phyloP scores from a whole-genome alignment of 1,140 invertebrate species.

The Halesus radiatus region DNA sequence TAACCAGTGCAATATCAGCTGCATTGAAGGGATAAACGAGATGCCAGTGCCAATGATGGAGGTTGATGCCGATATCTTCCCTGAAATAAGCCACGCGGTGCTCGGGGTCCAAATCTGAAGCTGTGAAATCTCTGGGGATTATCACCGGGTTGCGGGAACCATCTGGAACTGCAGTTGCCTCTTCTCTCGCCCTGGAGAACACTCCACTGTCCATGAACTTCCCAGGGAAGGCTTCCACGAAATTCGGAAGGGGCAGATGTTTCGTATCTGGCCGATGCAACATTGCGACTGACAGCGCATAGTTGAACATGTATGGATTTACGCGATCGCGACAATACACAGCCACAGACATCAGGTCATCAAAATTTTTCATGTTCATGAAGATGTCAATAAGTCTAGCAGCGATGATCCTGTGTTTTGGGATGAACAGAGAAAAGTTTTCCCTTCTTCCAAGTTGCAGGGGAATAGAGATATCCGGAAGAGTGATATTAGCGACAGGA shows the following conservation, averaged over 20 bases:
- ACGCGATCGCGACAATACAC: constrained; percentile 81
- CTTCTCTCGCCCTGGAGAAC: constrained; percentile 77
- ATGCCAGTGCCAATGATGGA: constrained; percentile 90
- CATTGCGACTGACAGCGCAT: constrained; percentile 81
- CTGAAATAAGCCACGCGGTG: constrained; percentile 83
- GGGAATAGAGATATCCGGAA: constrained; percentile 78
- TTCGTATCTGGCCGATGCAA: constrained; percentile 82
- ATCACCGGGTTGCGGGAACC: constrained; percentile 77
- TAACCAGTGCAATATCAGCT: constrained; percentile 71
- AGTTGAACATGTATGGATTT: constrained; percentile 85
- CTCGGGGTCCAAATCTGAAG: constrained; percentile 79
- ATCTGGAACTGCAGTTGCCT: constrained; percentile 74
- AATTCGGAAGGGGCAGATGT: constrained; percentile 77
- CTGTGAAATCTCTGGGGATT: constrained; percentile 81
- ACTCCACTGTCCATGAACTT: constrained; percentile 82
- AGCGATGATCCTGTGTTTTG: constrained; percentile 78
- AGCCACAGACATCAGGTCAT: constrained; percentile 79
- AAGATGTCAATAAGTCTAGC: constrained; percentile 80
- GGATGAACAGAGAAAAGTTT: constrained; percentile 83
- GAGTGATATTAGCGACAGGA: constrained; percentile 74
- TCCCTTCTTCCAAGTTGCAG: constrained; percentile 76
- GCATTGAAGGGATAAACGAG: constrained; percentile 82
- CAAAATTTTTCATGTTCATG: constrained; percentile 77
- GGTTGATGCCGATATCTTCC: constrained; percentile 81
- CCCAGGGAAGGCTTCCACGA: constrained; percentile 82